Evolutionary conservation across 2,113 vertebrate species (phyloP).

Genomic region (Oreocharis arfaki): DNA sequence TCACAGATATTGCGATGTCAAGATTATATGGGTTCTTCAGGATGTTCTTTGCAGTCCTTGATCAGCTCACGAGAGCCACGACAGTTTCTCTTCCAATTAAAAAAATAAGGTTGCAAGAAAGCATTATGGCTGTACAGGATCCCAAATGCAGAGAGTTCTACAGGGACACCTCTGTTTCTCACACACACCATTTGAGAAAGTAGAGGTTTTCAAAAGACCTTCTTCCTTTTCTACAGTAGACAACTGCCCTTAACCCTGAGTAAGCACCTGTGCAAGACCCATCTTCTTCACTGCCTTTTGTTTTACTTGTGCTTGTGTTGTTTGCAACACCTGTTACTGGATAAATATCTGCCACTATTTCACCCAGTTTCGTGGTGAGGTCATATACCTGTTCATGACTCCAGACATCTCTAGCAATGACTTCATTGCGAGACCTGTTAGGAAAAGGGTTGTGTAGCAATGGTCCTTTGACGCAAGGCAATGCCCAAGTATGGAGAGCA

Average conservation of each 20-base stretch:
- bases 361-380: neutral
- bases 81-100: neutral
- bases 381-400: neutral
- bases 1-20: neutral
- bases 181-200: neutral
- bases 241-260: neutral
- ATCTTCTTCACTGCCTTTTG: neutral
- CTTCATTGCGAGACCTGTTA: neutral
- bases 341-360: neutral
- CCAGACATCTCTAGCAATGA: neutral
- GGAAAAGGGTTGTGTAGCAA: neutral
- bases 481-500: neutral
- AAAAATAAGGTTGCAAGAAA: neutral
- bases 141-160: neutral
- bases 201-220: rapidly evolving
- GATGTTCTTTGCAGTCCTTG: neutral
- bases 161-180: neutral
- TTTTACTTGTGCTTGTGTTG: neutral
- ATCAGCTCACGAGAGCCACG: neutral
- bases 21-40: neutral
- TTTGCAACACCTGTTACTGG: neutral
- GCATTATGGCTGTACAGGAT: neutral
- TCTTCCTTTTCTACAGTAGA: neutral
- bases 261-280: neutral
- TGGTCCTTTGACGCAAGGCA: neutral